A percentile compares a stretch with the other conserved stretches of the same genome.
Conservation (phyloP, 1,140 invertebrate genomes). For the Globodera ellingtonae region DNA sequence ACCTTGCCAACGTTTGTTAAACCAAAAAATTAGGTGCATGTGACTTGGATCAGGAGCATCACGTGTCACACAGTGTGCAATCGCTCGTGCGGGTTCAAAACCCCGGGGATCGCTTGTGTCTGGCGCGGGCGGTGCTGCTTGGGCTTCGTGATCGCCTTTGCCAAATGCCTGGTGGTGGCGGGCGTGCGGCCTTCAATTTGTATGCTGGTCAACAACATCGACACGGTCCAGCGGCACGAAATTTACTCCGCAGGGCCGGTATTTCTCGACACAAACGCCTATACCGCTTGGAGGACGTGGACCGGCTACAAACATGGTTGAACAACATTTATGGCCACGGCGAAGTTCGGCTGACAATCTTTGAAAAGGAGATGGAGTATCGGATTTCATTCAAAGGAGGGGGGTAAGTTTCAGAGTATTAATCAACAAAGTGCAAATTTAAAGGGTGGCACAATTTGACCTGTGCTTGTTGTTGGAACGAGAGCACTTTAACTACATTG, state of each 20-base stretch:
- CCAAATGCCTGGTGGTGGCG: too few species aligned
- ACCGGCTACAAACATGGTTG: background rate
- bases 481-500: constrained; percentile 2
- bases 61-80: background rate
- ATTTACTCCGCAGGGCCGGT: background rate
- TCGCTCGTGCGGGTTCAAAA: background rate
- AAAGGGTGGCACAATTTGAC: background rate
- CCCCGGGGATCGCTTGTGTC: background rate
- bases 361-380: background rate
- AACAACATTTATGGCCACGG: background rate
- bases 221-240: background rate
- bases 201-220: background rate
- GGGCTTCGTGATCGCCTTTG: background rate
- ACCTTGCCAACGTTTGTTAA: too few species aligned
- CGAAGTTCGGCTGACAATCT: background rate
- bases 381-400: background rate
- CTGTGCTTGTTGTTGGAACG: background rate
- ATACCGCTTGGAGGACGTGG: background rate
- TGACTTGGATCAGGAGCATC: background rate
- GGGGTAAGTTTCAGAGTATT: background rate
- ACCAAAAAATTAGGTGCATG: background rate
- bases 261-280: background rate
- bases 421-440: background rate
- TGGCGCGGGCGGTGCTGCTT: background rate
- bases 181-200: background rate